Evolutionary conservation across 1,140 invertebrate genomes (phyloP).

Genomic region (Apis mellifera): Amel_HAv3.1 CM009941.2:12588501-12589000

Average conservation of each 20-base stretch:
- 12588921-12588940: background rate
- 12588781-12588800: background rate
- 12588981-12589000: too few relatives aligned
- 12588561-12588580: constrained; percentile 15
- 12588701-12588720: too few relatives aligned
- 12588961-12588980: background rate
- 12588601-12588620: too few relatives aligned
- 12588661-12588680: too few relatives aligned
- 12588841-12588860: background rate
- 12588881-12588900: background rate
- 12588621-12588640: too few relatives aligned
- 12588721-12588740: too few relatives aligned
- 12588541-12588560: too few relatives aligned
- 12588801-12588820: background rate
- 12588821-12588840: background rate
- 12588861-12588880: constrained; percentile 7
- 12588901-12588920: background rate
- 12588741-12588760: background rate
- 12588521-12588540: too few relatives aligned
- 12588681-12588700: too few relatives aligned
- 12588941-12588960: background rate
- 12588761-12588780: background rate
- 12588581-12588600: background rate
- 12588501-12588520: constrained; percentile 5
- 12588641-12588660: too few relatives aligned